These are phyloP conservation scores for Pao palembangensis DNA, from an alignment of 2,113 vertebrate genomes.

Conservation along the genomic window DNA sequence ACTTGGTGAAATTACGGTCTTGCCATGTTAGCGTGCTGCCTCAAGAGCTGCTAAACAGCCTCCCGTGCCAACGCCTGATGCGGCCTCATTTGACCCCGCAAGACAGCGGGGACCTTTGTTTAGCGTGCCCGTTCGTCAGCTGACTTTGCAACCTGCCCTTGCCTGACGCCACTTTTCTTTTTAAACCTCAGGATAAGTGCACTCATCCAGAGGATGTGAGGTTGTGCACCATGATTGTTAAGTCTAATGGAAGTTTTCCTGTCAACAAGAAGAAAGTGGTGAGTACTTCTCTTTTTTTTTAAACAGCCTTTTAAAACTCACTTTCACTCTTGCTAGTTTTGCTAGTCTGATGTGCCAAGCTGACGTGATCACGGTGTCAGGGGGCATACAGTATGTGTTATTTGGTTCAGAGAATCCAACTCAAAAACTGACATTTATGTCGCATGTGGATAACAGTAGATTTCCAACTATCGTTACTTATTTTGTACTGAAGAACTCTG, in stretches of 20 bases:
- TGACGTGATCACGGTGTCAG: too few relatives aligned
- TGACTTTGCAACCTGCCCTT: constrained; percentile 29
- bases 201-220: constrained; percentile 97
- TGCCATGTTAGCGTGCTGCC: constrained; percentile 6
- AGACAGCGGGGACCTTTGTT: constrained; percentile 16
- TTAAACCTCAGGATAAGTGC: constrained; percentile 86
- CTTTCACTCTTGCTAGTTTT: neutral
- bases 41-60: constrained; percentile 4
- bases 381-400: too few relatives aligned
- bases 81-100: constrained; percentile 16
- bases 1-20: neutral
- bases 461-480: too few relatives aligned
- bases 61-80: neutral
- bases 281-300: constrained; percentile 55
- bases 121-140: constrained; percentile 25
- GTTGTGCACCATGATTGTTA: constrained; percentile 93
- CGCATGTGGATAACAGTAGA: too few relatives aligned
- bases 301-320: neutral
- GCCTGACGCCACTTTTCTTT: constrained; percentile 62
- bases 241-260: constrained; percentile 95
- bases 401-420: too few relatives aligned
- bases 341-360: too few relatives aligned
- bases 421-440: too few relatives aligned
- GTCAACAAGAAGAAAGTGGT: constrained; percentile 97
- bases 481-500: too few relatives aligned